A percentile compares a stretch with the other conserved stretches of the same genome.
These are phyloP conservation scores for Chaunax sp. DNA, from an alignment of 2,797 vertebrate species.

Conservation along the genomic window DNA sequence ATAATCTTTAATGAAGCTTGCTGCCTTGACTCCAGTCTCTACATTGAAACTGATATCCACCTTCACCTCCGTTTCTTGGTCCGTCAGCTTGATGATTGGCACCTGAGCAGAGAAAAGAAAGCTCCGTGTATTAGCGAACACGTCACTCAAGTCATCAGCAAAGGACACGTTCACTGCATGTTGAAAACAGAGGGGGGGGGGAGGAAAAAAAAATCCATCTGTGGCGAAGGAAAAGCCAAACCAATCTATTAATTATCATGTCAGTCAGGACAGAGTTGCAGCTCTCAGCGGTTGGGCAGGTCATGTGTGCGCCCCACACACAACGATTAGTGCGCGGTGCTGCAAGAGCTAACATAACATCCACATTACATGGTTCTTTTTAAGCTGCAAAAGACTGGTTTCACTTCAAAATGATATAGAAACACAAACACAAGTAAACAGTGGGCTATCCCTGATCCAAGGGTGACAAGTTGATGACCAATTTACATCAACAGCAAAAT, in stretches of 20 bases:
- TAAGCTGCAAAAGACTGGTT: conserved; percentile 8
- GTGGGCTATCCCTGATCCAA: neutral
- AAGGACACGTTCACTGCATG: neutral
- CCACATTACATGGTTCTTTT: neutral
- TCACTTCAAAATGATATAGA: neutral
- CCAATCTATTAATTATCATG: conserved; percentile 19
- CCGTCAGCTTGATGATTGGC: conserved; percentile 98
- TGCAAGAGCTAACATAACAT: neutral
- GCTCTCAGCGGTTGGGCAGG: conserved; percentile 9
- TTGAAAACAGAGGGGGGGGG: neutral
- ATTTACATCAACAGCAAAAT: neutral
- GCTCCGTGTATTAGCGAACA: conserved; percentile 3
- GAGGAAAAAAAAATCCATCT: no score
- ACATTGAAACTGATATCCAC: conserved; percentile 99
- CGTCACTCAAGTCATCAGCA: neutral
- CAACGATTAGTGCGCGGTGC: neutral
- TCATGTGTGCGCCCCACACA: neutral
- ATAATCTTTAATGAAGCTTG: conserved; percentile 95
- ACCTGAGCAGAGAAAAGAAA: conserved; percentile 81
- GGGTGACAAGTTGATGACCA: neutral
- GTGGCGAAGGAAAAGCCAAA: neutral
- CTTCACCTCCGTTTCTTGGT: conserved; percentile 97
- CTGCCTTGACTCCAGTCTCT: conserved; percentile 96
- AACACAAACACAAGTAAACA: neutral
- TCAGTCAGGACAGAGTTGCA: conserved; percentile 15